Evolutionary conservation across 2,888 invertebrate genomes (phyloP), one percentile per base, ranked within the genome.

Genomic region (Zootermopsis nevadensis): DNA sequence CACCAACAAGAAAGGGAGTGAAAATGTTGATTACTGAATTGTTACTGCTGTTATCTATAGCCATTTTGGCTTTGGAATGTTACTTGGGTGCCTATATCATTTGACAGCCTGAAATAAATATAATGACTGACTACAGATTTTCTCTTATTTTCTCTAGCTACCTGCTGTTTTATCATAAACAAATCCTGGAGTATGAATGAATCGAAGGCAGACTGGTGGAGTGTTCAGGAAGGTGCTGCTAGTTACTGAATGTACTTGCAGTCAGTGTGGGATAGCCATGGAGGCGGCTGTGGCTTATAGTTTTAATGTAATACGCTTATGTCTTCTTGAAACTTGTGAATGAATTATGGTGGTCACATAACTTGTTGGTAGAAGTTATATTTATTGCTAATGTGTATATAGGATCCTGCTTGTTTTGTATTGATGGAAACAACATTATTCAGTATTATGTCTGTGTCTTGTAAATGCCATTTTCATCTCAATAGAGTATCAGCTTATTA

Each of bases 161-260:
- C 90, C 93, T 98, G 85, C 93, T 99, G 85, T 99, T 98, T 92
- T 99, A 99, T 91, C 98, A 98, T 91, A 98, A 98, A 91, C 97
- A 97, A 90, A 95, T 97, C 85, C 90, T 98, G 90, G 97, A 97
- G 89, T 98, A 97, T 55, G 83, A 85, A 60, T 83, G 55, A 81
- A 74, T 55, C 12, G 55, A 33, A 79, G 31, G 31, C 27, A 38
- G 74, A 38, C 74, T 74, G 74, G 24, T 38, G 38, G 33, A 31
- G 22, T 69, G 33, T 0, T 19, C 69, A 69, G 69, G 27, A 33
- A 69, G 33, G 33, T 33, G 33, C 33, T 69, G 69, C 33, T 33
- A 31, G 33, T 33, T 69, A 69, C 10, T 69, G 24, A 33, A 22
- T 69, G 10, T 12, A 4, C 33, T 22, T 69, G 22, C 33, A 10